Evolutionary conservation across 2,113 vertebrate species (phyloP).

Genomic region (Bothrops jararaca): DNA sequence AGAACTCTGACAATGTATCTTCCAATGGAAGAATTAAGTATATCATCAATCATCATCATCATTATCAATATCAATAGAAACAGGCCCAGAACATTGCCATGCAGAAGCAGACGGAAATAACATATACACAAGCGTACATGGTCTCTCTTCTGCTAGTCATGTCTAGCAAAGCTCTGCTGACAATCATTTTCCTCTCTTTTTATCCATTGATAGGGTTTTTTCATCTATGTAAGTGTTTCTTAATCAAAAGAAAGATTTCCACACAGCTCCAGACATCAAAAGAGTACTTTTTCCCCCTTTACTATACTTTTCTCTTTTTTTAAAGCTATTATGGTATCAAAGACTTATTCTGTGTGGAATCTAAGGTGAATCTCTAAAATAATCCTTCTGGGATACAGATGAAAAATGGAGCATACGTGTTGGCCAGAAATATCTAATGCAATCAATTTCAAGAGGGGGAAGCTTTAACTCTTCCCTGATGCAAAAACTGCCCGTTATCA

Average conservation of each 20-base stretch:
- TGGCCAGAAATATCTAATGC: conserved; percentile 57
- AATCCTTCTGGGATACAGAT: conserved; percentile 66
- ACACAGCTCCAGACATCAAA: conserved; percentile 67
- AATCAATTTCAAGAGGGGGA: conserved; percentile 51
- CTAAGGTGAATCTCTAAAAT: conserved; percentile 70
- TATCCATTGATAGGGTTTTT: conserved; percentile 61
- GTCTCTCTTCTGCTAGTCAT: conserved; percentile 50
- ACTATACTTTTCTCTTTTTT: conserved; percentile 61
- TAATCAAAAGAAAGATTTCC: conserved; percentile 73
- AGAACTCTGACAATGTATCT: not conserved
- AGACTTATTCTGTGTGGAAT: conserved; percentile 69
- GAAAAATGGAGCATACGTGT: conserved; percentile 58
- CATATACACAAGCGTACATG: conserved; percentile 48
- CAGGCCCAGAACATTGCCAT: conserved; percentile 17
- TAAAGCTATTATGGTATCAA: conserved; percentile 72
- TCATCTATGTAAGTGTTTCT: conserved; percentile 60
- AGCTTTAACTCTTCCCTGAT: conserved; percentile 48
- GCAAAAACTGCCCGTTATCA: conserved; percentile 42
- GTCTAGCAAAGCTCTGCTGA: conserved; percentile 63
- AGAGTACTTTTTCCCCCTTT: conserved; percentile 8
- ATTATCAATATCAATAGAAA: not conserved
- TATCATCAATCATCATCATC: not conserved
- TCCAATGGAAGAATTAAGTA: not conserved
- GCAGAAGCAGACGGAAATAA: not conserved
- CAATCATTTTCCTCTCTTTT: conserved; percentile 38